These are phyloP conservation scores for Lepidurus couesii DNA, from an alignment of 1,140 invertebrate genomes.

Conservation along the genomic window DNA sequence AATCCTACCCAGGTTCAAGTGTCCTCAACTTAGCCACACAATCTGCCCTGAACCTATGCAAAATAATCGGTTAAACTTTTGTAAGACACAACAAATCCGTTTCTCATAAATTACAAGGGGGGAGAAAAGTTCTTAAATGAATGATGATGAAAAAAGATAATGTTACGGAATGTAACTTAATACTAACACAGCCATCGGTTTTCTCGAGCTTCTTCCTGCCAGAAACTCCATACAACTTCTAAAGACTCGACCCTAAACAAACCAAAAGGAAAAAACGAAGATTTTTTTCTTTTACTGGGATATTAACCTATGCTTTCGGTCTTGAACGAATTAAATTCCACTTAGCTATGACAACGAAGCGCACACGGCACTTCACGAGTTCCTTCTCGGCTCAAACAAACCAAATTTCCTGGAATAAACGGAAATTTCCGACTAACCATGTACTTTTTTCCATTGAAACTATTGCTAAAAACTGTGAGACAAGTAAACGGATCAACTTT, in stretches of 20 bases:
- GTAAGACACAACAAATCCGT: not conserved
- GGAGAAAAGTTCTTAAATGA: not conserved
- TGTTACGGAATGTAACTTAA: conserved; percentile 22
- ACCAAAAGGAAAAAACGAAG: not conserved
- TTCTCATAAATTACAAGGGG: conserved; percentile 3
- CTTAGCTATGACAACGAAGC: not conserved
- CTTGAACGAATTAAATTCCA: not conserved
- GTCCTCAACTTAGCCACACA: too few species aligned
- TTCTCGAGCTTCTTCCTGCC: not conserved
- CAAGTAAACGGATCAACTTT: conserved; percentile 8
- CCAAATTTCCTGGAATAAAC: not conserved
- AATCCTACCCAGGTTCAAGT: too few species aligned
- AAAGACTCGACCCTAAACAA: not conserved
- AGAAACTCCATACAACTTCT: not conserved
- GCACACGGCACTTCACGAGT: not conserved
- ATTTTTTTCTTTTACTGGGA: not conserved
- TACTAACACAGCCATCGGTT: conserved; percentile 3
- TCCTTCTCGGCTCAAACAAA: not conserved
- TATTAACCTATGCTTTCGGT: not conserved
- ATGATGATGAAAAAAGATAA: not conserved
- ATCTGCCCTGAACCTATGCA: not conserved
- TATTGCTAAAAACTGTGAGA: conserved; percentile 19
- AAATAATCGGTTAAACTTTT: not conserved
- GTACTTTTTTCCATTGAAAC: conserved; percentile 2
- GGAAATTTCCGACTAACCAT: not conserved